phyloP scores from a whole-genome alignment of 2,113 vertebrate genomes.

The Aythya baeri region DNA sequence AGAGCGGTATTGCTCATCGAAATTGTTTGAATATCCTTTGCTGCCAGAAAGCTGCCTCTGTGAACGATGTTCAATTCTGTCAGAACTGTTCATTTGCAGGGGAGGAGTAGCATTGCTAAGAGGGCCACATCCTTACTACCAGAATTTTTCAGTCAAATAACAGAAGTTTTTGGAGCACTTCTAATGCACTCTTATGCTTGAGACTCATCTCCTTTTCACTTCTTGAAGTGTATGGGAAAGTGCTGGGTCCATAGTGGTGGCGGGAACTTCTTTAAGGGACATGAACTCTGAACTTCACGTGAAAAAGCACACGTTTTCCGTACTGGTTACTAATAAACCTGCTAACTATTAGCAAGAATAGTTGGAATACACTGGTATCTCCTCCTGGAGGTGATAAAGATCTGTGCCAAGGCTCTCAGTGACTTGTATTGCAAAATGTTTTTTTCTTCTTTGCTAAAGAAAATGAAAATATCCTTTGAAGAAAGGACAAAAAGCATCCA shows the following conservation, averaged over 20 bases:
- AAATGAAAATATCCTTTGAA: background rate
- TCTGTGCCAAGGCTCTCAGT: background rate
- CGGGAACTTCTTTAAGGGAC: background rate
- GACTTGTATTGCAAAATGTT: background rate
- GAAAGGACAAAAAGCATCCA: too few species aligned
- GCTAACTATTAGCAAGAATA: background rate
- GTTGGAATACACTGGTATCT: background rate
- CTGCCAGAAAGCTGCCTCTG: background rate
- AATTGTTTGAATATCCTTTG: background rate
- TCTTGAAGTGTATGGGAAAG: background rate
- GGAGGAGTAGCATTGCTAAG: background rate
- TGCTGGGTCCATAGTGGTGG: background rate
- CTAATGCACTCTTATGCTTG: background rate
- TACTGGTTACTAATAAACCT: background rate
- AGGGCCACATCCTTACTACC: background rate
- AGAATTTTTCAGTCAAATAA: background rate
- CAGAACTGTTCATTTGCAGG: background rate
- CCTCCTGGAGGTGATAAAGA: background rate
- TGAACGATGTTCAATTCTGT: background rate
- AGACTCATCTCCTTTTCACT: background rate
- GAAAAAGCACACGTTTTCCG: background rate
- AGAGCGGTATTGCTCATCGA: background rate
- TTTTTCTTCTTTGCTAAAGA: background rate
- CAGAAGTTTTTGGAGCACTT: background rate
- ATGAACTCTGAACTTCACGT: background rate